Evolutionary conservation across 2,113 vertebrate genomes (phyloP).

Genomic region (Grantiella picta): DNA sequence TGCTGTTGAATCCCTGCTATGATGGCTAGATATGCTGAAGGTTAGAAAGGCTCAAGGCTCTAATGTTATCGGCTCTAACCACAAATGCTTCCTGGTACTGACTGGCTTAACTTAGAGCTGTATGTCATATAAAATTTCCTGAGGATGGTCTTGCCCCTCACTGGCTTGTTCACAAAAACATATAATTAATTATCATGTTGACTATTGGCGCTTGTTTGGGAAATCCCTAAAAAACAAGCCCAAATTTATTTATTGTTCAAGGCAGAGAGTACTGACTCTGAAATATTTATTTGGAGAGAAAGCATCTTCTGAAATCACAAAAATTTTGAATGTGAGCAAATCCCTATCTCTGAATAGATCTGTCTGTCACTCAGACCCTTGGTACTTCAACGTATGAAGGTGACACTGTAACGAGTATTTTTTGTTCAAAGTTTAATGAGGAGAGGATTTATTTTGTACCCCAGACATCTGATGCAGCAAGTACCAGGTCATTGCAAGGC

Average conservation of each 20-base stretch:
- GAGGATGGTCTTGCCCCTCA: background rate
- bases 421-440: background rate
- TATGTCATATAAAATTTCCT: background rate
- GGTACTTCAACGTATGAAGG: background rate
- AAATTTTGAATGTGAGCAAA: background rate
- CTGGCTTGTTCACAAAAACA: background rate
- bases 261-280: background rate
- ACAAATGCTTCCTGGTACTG: background rate
- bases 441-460: background rate
- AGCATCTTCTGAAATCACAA: background rate
- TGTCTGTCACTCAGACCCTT: background rate
- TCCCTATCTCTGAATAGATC: background rate
- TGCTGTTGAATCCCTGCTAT: background rate
- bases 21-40: background rate
- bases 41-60: background rate
- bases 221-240: background rate
- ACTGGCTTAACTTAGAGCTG: background rate
- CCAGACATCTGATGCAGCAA: background rate
- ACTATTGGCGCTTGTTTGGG: background rate
- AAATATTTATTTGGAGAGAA: background rate
- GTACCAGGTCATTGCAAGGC: background rate
- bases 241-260: background rate
- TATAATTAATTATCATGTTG: background rate
- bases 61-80: background rate
- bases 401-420: accelerated